Base-by-base conservation (phyloP, 2,888 invertebrate genomes). In the Patella pellucida region DNA sequence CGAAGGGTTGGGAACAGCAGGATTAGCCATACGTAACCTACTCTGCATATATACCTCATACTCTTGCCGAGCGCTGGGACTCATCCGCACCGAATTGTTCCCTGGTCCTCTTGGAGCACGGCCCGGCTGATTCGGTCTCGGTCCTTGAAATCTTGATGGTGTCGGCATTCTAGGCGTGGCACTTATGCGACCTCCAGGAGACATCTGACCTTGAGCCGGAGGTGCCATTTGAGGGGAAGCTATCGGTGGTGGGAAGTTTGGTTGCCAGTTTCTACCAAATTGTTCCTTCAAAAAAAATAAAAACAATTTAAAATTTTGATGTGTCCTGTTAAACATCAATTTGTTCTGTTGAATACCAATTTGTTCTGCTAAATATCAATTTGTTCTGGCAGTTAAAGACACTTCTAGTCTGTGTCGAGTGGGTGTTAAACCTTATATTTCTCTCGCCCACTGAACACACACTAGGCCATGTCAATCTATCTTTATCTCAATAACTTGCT, bases 21-120 rank as follows among this genome's bases (percentile, higher is more conserved):
- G 62, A 74, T 71, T 77, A 80, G 71, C 76, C 79, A 86, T 84
- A 12, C 88, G 81, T 15, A 90, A 80, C 50, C 89, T 79, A 69
- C 85, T 84, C 81, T 89, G 89, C 87, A 90, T 87, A 80, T 89
- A 90, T 9, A 81, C 81, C 72, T 90, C 90, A 81, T 90, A 90
- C 78, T 90, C 90, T 81, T 88, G 89, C 31, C 89, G 77, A 68
- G 85, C 87, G 7, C 81, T 81, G 3, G 85, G 80, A 12, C 86
- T 86, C 69, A 88, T 83, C 16, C 87, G 78, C 23, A 83, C 83
- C 52, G 86, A 81, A 41, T 79, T 80, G 41, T 76, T 79, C 12
- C 73, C 76, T 31, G 83, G 79, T 41, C 81, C 79, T 19, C 79
- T 56, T 3, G 84, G 83, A n/a, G 85, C 56, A 52, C 75, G 82